Evolutionary conservation across 2,888 invertebrate genomes (phyloP), one percentile per base, ranked within the genome.

Genomic region (Blomia tropicalis): DNA sequence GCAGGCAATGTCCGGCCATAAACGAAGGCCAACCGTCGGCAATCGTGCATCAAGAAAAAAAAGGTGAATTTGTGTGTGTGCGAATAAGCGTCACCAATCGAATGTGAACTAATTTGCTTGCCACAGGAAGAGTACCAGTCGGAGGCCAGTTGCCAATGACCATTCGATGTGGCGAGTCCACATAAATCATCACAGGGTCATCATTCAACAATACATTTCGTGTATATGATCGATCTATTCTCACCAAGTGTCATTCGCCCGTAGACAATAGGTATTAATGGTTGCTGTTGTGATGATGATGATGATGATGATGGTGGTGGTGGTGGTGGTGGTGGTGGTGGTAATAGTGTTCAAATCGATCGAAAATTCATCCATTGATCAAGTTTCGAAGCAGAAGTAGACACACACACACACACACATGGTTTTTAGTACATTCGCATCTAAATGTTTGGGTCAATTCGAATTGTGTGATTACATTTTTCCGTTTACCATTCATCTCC

Each of bases 401-500:
- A n/a, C n/a, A n/a, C n/a, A n/a, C n/a, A n/a, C n/a, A n/a, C n/a
- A n/a, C n/a, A n/a, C n/a, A n/a, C n/a, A n/a, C n/a, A n/a, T n/a
- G n/a, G n/a, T n/a, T n/a, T n/a, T n/a, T n/a, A n/a, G n/a, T n/a
- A n/a, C n/a, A 11, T 17, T 36, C 36, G 17, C 36, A 7, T 36
- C 36, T 36, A 36, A 36, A 36, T 36, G 36, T 36, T 36, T 36
- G 36, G n/a, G 36, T 36, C 36, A 36, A 7, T 36, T 36, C 17
- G 36, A 17, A 17, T 47, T 7, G 22, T n/a, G 7, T 47, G 51
- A 47, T 47, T 47, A n/a, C 51, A 47, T n/a, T 47, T 47, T 47
- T 47, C 51, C 51, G 51, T 47, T 47, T 47, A 11, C n/a, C 51
- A 47, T 47, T 47, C 51, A 47, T 47, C 51, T 47, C n/a, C 51